Percentiles rank a stretch among this genome's conserved stretches.
Conservation (phyloP, 2,797 vertebrate species). For the Parauchenoglanis punctatus region DNA sequence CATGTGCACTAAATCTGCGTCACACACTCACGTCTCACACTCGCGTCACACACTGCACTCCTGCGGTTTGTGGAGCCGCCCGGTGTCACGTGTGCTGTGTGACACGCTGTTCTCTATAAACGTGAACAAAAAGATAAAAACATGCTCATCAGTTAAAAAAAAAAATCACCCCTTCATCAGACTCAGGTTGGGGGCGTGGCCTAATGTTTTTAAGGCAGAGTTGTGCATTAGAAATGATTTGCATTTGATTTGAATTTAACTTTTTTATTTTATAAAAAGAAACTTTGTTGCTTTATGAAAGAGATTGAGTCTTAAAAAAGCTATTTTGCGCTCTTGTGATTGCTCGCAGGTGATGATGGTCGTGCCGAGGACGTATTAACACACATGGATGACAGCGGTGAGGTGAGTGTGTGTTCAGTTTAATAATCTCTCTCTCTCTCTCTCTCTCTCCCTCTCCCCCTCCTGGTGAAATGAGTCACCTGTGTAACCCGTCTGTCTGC, state of each 20-base stretch:
- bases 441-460: constrained; percentile 5
- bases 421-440: neutral
- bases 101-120: neutral
- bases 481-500: neutral
- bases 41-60: neutral
- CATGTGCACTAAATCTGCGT: no score
- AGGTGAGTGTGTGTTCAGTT: constrained; percentile 34
- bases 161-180: neutral
- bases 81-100: no score
- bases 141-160: neutral
- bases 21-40: neutral
- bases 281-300: neutral
- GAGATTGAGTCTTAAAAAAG: neutral
- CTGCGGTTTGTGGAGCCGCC: no score
- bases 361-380: constrained; percentile 54
- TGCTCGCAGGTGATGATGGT: constrained; percentile 67
- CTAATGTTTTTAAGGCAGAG: neutral
- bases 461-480: neutral
- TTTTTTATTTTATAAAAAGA: neutral
- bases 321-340: neutral
- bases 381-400: neutral
- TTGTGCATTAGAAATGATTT: neutral
- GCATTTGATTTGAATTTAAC: neutral
- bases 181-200: neutral
- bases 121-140: no score